These are phyloP conservation scores for Halichoeres trimaculatus DNA, from an alignment of 2,113 vertebrate species.

Conservation along the genomic window DNA sequence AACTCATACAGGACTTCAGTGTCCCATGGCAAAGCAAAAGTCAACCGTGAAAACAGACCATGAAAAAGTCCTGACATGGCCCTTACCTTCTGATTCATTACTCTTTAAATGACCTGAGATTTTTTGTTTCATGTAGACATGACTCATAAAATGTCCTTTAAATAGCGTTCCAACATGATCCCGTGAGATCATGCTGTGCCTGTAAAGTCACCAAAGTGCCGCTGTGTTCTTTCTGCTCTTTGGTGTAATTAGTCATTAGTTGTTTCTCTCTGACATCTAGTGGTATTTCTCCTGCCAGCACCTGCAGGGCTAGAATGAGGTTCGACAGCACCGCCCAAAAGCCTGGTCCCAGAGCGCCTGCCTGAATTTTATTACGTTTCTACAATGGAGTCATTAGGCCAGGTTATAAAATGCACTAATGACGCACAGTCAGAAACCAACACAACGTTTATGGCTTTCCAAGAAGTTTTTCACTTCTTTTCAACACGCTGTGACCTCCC, in stretches of 20 bases:
- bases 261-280: slow-evolving; percentile 16
- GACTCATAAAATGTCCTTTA: not conserved
- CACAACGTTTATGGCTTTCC: not conserved
- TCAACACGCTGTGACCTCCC: not conserved
- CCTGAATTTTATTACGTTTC: not conserved
- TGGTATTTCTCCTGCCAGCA: slow-evolving; percentile 4
- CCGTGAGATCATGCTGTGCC: not conserved
- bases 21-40: too few relatives aligned
- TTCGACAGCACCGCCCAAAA: not conserved
- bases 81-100: not conserved
- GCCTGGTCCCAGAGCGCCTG: not conserved
- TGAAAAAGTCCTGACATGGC: too few relatives aligned
- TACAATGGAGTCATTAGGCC: not conserved
- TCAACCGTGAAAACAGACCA: too few relatives aligned
- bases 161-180: not conserved
- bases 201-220: not conserved
- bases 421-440: not conserved
- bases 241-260: slow-evolving; percentile 11
- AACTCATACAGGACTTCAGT: too few relatives aligned
- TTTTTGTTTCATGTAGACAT: not conserved
- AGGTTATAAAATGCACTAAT: not conserved
- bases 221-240: not conserved
- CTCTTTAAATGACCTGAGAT: not conserved
- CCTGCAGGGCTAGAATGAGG: not conserved
- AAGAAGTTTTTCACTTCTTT: not conserved